phyloP scores from a whole-genome alignment of 2,888 invertebrate genomes.

The Priocnemis perturbator region DNA sequence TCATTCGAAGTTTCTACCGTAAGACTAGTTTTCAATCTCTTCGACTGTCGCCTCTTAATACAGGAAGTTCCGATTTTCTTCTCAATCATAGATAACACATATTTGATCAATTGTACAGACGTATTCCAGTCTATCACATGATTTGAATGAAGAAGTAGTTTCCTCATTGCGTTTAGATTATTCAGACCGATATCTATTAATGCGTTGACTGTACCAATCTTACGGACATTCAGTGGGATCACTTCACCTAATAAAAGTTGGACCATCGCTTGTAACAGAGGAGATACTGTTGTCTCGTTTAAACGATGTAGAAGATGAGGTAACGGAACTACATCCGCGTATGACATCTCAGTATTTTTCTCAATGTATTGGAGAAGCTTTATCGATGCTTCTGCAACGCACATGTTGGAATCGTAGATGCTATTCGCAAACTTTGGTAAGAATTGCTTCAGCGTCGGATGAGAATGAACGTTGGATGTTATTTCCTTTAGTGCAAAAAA shows the following conservation, averaged over 20 bases:
- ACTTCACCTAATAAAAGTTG: no score
- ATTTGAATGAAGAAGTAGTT: slow-evolving; percentile 43
- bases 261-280: no score
- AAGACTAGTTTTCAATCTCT: no score
- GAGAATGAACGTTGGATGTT: slow-evolving; percentile 32
- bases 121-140: slow-evolving; percentile 34
- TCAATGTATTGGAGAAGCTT: slow-evolving; percentile 42
- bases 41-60: no score
- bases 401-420: slow-evolving; percentile 41
- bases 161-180: slow-evolving; percentile 48
- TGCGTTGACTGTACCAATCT: slow-evolving; percentile 27
- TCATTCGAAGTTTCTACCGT: no score
- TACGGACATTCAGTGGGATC: slow-evolving; percentile 11
- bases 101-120: slow-evolving; percentile 35
- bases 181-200: slow-evolving; percentile 39
- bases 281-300: slow-evolving; percentile 35
- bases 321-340: slow-evolving; percentile 46
- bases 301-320: slow-evolving; percentile 42
- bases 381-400: slow-evolving; percentile 41
- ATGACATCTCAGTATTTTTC: slow-evolving; percentile 31
- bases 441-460: slow-evolving; percentile 20
- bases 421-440: slow-evolving; percentile 38
- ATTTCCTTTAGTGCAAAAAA: slow-evolving; percentile 45
- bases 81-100: slow-evolving; percentile 30
- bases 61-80: slow-evolving; percentile 25